phyloP scores from a whole-genome alignment of 2,797 vertebrate genomes.

The Tapirus indicus region DNA sequence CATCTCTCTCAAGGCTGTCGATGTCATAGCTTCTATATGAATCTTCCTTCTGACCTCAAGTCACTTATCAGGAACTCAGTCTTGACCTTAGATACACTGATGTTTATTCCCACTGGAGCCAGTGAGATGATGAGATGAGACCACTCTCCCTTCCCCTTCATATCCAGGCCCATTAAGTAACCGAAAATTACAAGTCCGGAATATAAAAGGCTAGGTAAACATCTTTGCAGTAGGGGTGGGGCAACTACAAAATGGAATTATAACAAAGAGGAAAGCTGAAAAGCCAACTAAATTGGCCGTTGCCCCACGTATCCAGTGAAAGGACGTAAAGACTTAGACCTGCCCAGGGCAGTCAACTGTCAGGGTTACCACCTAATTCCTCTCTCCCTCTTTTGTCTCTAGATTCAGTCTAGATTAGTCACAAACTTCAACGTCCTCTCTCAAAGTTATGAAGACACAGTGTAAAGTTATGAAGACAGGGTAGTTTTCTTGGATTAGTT shows the following conservation, averaged over 20 bases:
- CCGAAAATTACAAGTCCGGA: not conserved
- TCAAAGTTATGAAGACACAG: not conserved
- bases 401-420: not conserved
- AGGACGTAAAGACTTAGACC: fast-evolving
- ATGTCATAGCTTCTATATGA: not conserved
- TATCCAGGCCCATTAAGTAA: fast-evolving
- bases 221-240: not conserved
- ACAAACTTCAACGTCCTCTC: not conserved
- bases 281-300: not conserved
- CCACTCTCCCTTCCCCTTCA: not conserved
- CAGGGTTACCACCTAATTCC: fast-evolving
- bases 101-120: not conserved
- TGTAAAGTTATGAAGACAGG: no score
- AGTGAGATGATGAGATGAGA: not conserved
- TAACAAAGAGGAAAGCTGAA: not conserved
- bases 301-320: not conserved
- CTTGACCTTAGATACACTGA: not conserved
- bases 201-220: not conserved
- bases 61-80: not conserved
- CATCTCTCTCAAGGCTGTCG: not conserved
- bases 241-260: not conserved
- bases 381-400: not conserved
- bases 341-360: not conserved
- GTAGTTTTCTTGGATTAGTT: not conserved
- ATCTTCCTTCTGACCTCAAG: not conserved